Evolutionary conservation across 2,113 vertebrate species (phyloP).

Genomic region (Peucedramus taeniatus): DNA sequence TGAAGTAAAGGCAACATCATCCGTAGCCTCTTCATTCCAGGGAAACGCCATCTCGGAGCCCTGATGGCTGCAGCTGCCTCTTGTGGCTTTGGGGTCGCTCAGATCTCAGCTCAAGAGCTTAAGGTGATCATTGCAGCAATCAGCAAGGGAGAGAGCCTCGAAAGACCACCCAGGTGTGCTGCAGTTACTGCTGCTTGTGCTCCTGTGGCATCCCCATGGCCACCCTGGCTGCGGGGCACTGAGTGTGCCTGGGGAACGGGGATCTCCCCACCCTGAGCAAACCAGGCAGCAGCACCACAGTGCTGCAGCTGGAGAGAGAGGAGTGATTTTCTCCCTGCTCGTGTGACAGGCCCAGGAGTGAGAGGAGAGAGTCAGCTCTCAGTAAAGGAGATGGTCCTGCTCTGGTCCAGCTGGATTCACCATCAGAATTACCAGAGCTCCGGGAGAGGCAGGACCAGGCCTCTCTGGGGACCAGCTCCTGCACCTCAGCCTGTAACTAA

Average conservation of each 20-base stretch:
- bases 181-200: not conserved
- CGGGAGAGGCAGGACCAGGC: not conserved
- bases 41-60: not conserved
- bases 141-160: not conserved
- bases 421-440: not conserved
- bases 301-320: not conserved
- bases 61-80: not conserved
- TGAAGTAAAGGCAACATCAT: not conserved
- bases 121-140: not conserved
- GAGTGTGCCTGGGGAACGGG: not conserved
- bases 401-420: not conserved
- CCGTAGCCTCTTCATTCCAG: not conserved
- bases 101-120: not conserved
- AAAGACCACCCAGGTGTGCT: not conserved
- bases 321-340: not conserved
- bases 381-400: not conserved
- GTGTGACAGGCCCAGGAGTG: not conserved
- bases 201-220: not conserved
- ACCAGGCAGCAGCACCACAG: not conserved
- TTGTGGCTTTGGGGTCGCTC: not conserved
- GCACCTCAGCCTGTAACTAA: not conserved
- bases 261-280: not conserved
- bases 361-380: not conserved
- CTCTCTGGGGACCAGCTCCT: not conserved
- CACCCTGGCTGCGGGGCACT: not conserved